Evolutionary conservation across 2,797 vertebrate genomes (phyloP).

Genomic region (Mastacembelus armatus): DNA sequence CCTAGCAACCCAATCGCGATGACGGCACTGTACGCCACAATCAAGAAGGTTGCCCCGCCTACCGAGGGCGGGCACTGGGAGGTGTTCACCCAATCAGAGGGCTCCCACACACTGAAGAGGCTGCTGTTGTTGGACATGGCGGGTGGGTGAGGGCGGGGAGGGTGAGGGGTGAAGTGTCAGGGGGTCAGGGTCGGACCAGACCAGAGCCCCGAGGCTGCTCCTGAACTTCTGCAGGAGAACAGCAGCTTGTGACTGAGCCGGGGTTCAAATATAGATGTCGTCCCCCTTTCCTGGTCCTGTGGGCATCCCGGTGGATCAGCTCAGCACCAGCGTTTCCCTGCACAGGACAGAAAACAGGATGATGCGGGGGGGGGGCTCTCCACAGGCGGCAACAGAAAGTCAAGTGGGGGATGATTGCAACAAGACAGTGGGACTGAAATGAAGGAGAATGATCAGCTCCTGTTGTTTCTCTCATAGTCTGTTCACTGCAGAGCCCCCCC

Average conservation of each 20-base stretch:
- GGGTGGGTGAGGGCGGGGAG: not conserved
- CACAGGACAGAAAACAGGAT: slow-evolving; percentile 26
- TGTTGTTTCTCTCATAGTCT: not conserved
- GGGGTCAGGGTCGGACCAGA: slow-evolving; percentile 5
- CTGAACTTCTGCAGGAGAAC: slow-evolving; percentile 14
- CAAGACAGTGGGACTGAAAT: not conserved
- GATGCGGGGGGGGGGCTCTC: slow-evolving; percentile 20
- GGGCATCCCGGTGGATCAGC: slow-evolving; percentile 18
- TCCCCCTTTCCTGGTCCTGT: slow-evolving; percentile 29
- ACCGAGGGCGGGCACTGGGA: slow-evolving; percentile 79
- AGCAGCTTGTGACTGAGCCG: not conserved
- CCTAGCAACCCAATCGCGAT: slow-evolving; percentile 85
- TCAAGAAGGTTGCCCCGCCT: slow-evolving; percentile 82
- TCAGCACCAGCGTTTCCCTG: slow-evolving; percentile 34
- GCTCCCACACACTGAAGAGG: slow-evolving; percentile 48
- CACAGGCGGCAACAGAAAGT: not conserved
- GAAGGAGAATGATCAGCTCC: no score
- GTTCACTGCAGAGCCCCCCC: not conserved
- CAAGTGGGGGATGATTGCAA: slow-evolving; percentile 8
- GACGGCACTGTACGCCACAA: slow-evolving; percentile 84
- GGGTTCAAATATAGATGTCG: slow-evolving; percentile 36
- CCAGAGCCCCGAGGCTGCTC: not conserved
- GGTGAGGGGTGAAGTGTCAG: not conserved
- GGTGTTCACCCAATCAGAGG: slow-evolving; percentile 64
- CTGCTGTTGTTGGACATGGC: slow-evolving; percentile 76